These are phyloP conservation scores for Tricholaema leucomelas DNA, from an alignment of 2,113 vertebrate species.

Conservation along the genomic window DNA sequence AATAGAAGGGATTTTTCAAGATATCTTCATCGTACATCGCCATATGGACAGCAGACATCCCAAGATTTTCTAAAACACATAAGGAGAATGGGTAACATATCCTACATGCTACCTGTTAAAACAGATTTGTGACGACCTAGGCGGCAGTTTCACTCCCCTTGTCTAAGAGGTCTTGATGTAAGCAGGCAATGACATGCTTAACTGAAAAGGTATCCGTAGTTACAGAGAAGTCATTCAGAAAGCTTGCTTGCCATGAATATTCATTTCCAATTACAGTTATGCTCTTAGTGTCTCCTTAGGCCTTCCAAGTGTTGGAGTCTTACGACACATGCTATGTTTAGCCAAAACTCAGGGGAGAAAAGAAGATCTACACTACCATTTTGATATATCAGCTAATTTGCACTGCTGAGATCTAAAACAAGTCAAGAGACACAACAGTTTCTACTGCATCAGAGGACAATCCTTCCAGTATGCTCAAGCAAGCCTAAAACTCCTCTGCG, in stretches of 20 bases:
- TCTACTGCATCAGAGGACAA: neutral
- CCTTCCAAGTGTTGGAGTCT: neutral
- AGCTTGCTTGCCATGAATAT: neutral
- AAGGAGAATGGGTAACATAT: neutral
- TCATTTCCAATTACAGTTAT: neutral
- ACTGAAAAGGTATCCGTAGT: neutral
- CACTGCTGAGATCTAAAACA: neutral
- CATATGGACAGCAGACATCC: conserved; percentile 84
- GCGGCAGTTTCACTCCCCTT: neutral
- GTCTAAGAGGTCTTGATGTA: neutral
- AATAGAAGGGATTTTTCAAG: conserved; percentile 93
- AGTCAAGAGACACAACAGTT: neutral
- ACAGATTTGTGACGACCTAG: neutral
- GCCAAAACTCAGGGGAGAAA: neutral
- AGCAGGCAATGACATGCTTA: neutral
- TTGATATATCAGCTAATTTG: neutral
- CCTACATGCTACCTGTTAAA: neutral
- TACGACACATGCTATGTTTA: rapidly evolving
- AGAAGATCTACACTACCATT: neutral
- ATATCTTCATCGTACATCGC: conserved; percentile 98
- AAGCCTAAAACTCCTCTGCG: neutral
- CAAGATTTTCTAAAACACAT: conserved; percentile 45
- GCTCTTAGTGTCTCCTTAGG: neutral
- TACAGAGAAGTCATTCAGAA: neutral
- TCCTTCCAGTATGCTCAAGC: neutral